phyloP scores from a whole-genome alignment of 2,888 invertebrate genomes.

The Xylota segnis region DNA sequence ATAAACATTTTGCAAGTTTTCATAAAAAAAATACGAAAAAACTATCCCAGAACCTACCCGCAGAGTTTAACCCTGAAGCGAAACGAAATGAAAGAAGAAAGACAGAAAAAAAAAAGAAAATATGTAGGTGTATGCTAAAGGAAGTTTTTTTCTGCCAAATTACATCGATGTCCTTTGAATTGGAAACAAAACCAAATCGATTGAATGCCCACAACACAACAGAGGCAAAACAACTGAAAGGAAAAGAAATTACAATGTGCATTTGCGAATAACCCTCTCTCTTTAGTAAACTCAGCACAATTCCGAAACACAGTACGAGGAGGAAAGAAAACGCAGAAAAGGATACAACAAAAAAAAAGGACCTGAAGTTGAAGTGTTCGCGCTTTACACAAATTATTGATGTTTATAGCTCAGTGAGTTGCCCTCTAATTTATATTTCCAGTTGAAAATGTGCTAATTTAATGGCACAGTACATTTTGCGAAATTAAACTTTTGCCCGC shows the following conservation, averaged over 20 bases:
- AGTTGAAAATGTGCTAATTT: constrained; percentile 31
- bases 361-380: constrained; percentile 30
- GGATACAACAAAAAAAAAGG: not conserved
- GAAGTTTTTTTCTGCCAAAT: constrained; percentile 58
- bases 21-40: not conserved
- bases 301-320: not conserved
- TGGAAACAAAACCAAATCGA: constrained; percentile 71
- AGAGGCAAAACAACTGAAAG: constrained; percentile 3
- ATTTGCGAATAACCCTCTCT: not conserved
- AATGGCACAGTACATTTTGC: constrained; percentile 22
- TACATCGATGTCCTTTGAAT: constrained; percentile 74
- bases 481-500: constrained; percentile 2
- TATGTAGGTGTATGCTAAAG: constrained; percentile 35
- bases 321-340: not conserved
- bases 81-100: not conserved
- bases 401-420: constrained; percentile 24
- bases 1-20: constrained; percentile 49
- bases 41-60: not conserved
- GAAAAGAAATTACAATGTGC: constrained; percentile 52
- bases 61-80: constrained; percentile 3
- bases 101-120: constrained; percentile 1
- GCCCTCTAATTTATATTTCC: constrained; percentile 46
- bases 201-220: constrained; percentile 62
- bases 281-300: not conserved
- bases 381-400: constrained; percentile 48